phyloP scores from a whole-genome alignment of 2,113 vertebrate genomes.

The Micromys minutus region DNA sequence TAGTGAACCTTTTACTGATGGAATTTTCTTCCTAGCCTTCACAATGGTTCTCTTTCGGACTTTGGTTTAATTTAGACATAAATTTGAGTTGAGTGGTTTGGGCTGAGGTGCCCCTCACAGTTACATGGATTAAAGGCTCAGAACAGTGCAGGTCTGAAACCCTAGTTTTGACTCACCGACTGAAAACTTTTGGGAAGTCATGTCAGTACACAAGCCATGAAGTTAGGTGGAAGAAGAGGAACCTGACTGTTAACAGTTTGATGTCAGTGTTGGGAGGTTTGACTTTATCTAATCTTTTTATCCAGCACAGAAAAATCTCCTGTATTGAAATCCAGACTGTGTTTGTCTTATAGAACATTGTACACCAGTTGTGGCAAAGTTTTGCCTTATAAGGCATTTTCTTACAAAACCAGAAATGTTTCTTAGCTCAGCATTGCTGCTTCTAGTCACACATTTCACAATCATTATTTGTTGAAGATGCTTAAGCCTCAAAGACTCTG shows the following conservation, averaged over 20 bases:
- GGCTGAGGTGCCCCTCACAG: not conserved
- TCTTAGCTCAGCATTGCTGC: conserved; percentile 3
- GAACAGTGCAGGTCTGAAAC: not conserved
- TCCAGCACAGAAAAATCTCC: not conserved
- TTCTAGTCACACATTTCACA: not conserved
- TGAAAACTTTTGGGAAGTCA: not conserved
- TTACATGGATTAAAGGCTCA: not conserved
- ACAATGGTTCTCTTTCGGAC: not conserved
- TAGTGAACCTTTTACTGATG: not conserved
- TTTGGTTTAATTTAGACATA: not conserved
- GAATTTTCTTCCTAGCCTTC: not conserved
- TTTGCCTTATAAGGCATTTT: conserved; percentile 52
- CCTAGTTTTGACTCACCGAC: not conserved
- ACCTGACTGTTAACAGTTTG: not conserved
- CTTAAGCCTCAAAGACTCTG: not conserved
- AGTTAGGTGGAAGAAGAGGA: not conserved
- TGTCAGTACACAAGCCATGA: not conserved
- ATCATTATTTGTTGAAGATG: not conserved
- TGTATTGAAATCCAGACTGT: conserved; percentile 25
- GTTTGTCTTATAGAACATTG: not conserved
- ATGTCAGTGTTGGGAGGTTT: not conserved
- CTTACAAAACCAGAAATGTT: conserved; percentile 51
- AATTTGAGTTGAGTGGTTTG: not conserved
- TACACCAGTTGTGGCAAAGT: not conserved
- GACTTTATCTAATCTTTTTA: conserved; percentile 12